phyloP scores from a whole-genome alignment of 37 sponge, comb jelly and placozoan species.

The Tethya wilhelma region DNA sequence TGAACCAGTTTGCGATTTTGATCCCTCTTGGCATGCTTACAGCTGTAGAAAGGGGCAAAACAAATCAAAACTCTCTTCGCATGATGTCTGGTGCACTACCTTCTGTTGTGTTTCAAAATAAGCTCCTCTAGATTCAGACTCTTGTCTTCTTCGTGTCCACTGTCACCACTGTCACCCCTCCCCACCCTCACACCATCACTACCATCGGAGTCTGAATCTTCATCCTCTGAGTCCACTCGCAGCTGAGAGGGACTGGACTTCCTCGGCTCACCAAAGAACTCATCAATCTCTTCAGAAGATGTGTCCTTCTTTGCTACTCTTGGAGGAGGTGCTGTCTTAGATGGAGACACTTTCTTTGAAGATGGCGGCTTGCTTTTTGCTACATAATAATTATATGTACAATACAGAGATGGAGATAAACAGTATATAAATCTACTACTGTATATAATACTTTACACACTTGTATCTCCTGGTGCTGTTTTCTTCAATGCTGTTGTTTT shows the following conservation, averaged over 20 bases:
- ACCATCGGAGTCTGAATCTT: background rate
- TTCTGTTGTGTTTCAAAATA: too few species aligned
- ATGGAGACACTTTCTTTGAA: background rate
- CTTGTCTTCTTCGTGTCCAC: background rate
- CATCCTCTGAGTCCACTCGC: slow-evolving; percentile 10
- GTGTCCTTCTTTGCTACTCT: background rate
- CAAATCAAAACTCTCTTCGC: too few species aligned
- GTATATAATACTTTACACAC: too few species aligned
- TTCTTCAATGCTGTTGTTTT: too few species aligned
- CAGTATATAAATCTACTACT: too few species aligned
- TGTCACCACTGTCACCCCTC: background rate
- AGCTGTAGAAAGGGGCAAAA: too few species aligned
- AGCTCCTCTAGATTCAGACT: too few species aligned
- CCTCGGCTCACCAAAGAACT: slow-evolving; percentile 54
- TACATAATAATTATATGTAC: too few species aligned
- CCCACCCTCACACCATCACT: background rate
- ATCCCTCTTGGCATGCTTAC: background rate
- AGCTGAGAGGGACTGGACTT: slow-evolving; percentile 17
- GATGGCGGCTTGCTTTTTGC: too few species aligned
- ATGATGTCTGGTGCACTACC: too few species aligned
- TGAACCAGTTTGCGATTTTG: background rate
- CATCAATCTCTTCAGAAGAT: slow-evolving; percentile 20
- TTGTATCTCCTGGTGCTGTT: too few species aligned
- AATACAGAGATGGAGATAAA: too few species aligned
- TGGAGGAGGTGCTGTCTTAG: background rate